Base-by-base conservation (phyloP, 2,888 invertebrate genomes). In the Yponomeuta plumbellus region DNA sequence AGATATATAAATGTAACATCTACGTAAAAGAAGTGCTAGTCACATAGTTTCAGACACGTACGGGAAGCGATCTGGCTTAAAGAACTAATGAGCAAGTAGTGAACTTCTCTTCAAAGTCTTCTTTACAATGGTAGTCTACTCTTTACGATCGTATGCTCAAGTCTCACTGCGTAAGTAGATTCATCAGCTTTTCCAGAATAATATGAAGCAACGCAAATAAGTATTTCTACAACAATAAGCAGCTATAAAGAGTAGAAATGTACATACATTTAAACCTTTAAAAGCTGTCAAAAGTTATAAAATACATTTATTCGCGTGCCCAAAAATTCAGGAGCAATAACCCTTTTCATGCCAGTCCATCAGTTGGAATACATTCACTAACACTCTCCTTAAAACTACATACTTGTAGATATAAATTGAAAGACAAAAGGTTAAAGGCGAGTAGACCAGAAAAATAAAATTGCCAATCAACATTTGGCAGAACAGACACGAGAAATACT, bases 301-400 rank as follows among this genome's bases (percentile, higher is more conserved):
- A 21, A 59, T 59, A 59, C 23, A 59, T 23, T 59, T 57, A 0
- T 5, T 52, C 13, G 23, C 23, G 11, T 11, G 21, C 59, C 23
- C 59, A 59, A 59, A 59, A 22, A 59, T 20, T 58, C 58, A 20
- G 58, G 11, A 21, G 10, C 59, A 59, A 59, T 59, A 59, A 23
- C 11, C 59, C 59, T 20, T 22, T 59, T 22, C 59, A 59, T 59
- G 59, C 59, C 59, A 11, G 21, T 59, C 21, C 59, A 52, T 52
- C 0, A 20, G 22, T 59, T 23, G 22, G 23, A 22, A 13, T 59
- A 22, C 22, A 59, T 59, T 59, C 59, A 59, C 59, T 23, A 52
- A 52, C 44, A 13, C 44, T 52, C 44, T 8, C 10, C 17, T 17
- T 17, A 52, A 17, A 17, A 17, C 44, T 52, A 52, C 17, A 52